Conservation (phyloP, 2,113 vertebrate genomes). For the Chionomys nivalis region DNA sequence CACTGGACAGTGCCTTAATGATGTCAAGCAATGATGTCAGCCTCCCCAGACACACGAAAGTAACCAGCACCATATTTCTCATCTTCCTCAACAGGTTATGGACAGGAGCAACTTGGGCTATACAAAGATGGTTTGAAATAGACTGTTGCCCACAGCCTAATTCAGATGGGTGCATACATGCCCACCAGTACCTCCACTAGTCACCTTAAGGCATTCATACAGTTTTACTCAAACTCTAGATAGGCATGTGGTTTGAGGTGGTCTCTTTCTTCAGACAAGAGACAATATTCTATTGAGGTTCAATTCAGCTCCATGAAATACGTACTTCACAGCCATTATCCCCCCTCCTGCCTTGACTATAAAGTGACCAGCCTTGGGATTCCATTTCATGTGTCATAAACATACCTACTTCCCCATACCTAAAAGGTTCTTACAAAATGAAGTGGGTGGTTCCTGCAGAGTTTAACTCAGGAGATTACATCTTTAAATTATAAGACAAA, state of each 20-base stretch:
- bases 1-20: background rate
- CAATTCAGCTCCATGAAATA: background rate
- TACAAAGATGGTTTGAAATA: background rate
- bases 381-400: background rate
- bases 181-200: background rate
- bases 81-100: background rate
- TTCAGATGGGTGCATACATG: background rate
- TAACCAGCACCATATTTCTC: constrained; percentile 54
- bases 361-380: background rate
- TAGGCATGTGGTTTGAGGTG: constrained; percentile 54
- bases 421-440: constrained; percentile 7
- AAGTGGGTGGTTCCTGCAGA: background rate
- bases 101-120: constrained; percentile 31
- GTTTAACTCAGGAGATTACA: background rate
- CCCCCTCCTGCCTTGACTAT: background rate
- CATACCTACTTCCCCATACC: background rate
- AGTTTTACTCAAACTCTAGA: constrained; percentile 64
- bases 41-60: constrained; percentile 3
- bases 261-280: background rate
- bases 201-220: constrained; percentile 63
- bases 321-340: constrained; percentile 2
- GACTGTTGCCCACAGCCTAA: background rate
- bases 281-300: background rate
- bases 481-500: constrained; percentile 52
- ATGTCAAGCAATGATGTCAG: background rate